Base-by-base conservation (phyloP, 2,888 invertebrate species). In the Caenorhabditis sp. region DNA sequence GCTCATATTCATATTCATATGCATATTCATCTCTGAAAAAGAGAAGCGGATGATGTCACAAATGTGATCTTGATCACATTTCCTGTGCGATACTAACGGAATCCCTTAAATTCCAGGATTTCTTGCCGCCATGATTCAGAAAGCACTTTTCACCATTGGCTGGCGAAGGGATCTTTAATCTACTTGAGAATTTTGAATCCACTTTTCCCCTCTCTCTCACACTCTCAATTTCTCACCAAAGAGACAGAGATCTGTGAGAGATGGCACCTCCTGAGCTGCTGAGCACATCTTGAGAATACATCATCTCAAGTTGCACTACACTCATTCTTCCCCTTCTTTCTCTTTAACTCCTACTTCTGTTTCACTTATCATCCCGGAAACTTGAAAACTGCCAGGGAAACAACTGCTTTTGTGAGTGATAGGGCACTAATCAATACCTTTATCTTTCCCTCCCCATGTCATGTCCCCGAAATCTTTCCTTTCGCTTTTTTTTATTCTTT, bases 271-370 rank as follows among this genome's bases (percentile, higher is more conserved):
- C 3, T 40, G 6, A n/a, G n/a, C n/a, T n/a, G n/a, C n/a, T n/a
- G n/a, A n/a, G n/a, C n/a, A n/a, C n/a, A 32, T 32, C 20, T 55
- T 53, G 24, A 62, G 70, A 70, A 70, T 70, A 70, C 70, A 70
- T 70, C 62, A 18, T 67, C 74, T 74, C 74, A 74, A 74, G 74
- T 74, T 74, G 74, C 74, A 74, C 67, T 74, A 65, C 74, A 74
- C 65, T 74, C 74, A 65, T 64, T 58, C 18, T 18, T 47, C 32
- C 9, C 32, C 32, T 32, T 32, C n/a, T n/a, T n/a, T n/a, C n/a
- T n/a, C n/a, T n/a, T 32, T 32, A 4, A 32, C 32, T 9, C 32
- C 32, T 32, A 32, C 32, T 65, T 65, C 58, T 72, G 64, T 72
- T 72, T 72, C 64, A 40, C 72, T 72, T n/a, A n/a, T n/a, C n/a